Percentiles rank a stretch among this genome's conserved stretches.
Evolutionary conservation across 2,113 vertebrate species (phyloP).

Genomic region (Hypocryptadius cinnamomeus): DNA sequence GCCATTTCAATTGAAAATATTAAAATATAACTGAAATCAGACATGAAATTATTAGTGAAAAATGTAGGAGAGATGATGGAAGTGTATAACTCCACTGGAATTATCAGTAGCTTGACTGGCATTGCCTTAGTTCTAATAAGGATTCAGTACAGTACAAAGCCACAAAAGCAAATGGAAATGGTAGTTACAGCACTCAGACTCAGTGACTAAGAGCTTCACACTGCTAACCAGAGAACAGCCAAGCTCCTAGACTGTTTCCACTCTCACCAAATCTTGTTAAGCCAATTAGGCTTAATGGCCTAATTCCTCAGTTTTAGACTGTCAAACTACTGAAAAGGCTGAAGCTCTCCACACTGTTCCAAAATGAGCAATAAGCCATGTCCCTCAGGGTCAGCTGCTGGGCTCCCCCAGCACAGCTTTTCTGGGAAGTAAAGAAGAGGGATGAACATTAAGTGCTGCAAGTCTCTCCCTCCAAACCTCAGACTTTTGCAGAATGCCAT

Average conservation of each 20-base stretch:
- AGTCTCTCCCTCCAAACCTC: background rate
- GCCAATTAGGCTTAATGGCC: background rate
- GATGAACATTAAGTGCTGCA: background rate
- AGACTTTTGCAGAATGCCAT: background rate
- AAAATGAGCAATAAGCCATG: background rate
- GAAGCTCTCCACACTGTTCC: background rate
- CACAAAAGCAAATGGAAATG: background rate
- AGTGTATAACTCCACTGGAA: background rate
- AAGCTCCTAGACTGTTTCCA: background rate
- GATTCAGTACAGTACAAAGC: background rate
- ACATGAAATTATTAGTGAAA: slow-evolving; percentile 1
- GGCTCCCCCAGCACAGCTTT: background rate
- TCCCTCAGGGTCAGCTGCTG: background rate
- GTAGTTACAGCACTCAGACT: background rate
- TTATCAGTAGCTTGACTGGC: background rate
- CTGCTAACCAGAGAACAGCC: background rate
- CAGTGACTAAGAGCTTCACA: background rate
- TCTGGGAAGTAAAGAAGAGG: background rate
- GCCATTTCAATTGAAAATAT: slow-evolving; percentile 4
- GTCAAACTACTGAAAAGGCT: background rate
- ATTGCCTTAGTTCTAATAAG: background rate
- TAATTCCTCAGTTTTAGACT: background rate
- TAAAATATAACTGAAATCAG: slow-evolving; percentile 38
- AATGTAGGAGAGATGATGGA: background rate
- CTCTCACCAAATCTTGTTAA: background rate